Evolutionary conservation across 2,113 vertebrate species (phyloP), one percentile per base, ranked within the genome.

Genomic region (Himantopus leucocephalus): DNA sequence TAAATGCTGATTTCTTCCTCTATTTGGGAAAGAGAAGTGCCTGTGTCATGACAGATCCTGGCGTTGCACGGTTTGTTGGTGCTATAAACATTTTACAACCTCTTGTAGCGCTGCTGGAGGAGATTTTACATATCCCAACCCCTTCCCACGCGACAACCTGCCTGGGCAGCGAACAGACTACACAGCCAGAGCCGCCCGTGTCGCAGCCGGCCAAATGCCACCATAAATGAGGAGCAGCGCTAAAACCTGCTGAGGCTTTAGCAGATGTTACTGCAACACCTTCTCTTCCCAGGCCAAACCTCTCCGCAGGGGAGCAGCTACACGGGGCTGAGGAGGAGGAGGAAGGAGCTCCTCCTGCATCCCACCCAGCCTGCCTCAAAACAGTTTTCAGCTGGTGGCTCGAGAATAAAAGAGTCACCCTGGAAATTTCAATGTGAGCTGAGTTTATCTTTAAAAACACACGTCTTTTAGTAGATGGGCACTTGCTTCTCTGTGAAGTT

Each of bases 391-490:
- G 34, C 43, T 80, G 13, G 4, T 39, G 52, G 27, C 39, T 50
- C 3, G 3, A 26, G 62, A 68, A 52, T 17, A 14, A 64, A 52
- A 53, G 32, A 75, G 8, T 45, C 47, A 59, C 45, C 56, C 62
- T 53, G 37, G 52, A 41, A 78, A 71, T 10, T 5, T 9, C 18
- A 39, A 10, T 0, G 0, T 0, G 11, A 71, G 30, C 41, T 56
- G 48, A 37, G 19, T 63, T 88, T 88, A 52, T 45, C 62, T 85
- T n/a, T 37, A 72, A 95, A 50, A 91, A 15, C 76, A 53, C 30
- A 85, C 4, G 22, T 5, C 37, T 59, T 75, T 47, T 79, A 72
- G n/a, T 20, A 50, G n/a, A 47, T 50, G 13, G 29, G 43, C 68
- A 48, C 34, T 83, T 41, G 34, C 26, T 52, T 47, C 81, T 47